Conservation (phyloP, 2,888 invertebrate genomes). For the Lydus trimaculatus region DNA sequence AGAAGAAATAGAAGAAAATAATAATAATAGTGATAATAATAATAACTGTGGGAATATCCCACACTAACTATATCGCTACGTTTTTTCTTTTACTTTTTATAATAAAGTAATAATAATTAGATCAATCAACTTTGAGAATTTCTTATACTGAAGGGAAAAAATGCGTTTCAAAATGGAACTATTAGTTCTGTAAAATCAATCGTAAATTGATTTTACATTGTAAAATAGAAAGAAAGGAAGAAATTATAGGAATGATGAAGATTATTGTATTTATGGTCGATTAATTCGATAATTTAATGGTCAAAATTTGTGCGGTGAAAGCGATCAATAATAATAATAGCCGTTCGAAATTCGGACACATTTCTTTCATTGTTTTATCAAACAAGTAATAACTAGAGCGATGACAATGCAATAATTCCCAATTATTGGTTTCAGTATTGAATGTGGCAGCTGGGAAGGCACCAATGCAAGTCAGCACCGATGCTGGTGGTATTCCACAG, state of each 20-base stretch:
- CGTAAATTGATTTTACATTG: not conserved
- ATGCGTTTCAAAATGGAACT: not conserved
- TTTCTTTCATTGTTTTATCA: not conserved
- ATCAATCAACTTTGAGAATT: constrained; percentile 5
- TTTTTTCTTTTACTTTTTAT: not conserved
- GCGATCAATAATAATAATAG: not conserved
- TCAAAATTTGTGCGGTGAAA: constrained; percentile 4
- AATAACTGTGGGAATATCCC: constrained; percentile 13
- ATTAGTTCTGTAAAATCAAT: not conserved
- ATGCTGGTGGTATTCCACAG: constrained; percentile 85
- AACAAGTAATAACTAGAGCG: constrained; percentile 2
- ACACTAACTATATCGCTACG: not conserved
- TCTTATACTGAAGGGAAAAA: not conserved
- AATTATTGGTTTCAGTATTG: constrained; percentile 70
- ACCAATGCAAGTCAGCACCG: constrained; percentile 90
- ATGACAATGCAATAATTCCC: not conserved
- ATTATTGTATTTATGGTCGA: constrained; percentile 4
- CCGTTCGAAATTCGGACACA: not conserved
- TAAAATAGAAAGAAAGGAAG: not conserved
- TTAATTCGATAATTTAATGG: not conserved
- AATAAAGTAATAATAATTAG: constrained; percentile 7
- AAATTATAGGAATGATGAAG: not conserved
- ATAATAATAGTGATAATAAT: not conserved
- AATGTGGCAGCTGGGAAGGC: constrained; percentile 96
- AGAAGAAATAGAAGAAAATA: not conserved